Conservation (phyloP, 2,113 vertebrate genomes). For the Zosterops pallidus region DNA sequence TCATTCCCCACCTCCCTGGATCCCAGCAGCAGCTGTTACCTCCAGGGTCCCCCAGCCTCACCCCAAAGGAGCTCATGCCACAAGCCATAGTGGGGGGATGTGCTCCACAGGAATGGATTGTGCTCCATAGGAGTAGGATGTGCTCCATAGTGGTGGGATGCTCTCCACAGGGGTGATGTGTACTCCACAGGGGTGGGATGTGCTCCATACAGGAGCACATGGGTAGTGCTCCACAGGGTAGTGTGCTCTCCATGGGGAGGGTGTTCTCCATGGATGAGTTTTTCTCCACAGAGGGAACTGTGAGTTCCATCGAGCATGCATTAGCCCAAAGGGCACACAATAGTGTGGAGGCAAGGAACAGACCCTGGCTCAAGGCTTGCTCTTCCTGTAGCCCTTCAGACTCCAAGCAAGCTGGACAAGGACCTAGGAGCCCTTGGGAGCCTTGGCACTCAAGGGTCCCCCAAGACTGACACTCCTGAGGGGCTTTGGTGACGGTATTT, state of each 20-base stretch:
- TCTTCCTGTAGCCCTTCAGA: not conserved
- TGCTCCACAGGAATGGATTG: not conserved
- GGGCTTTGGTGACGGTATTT: not conserved
- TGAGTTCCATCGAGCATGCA: not conserved
- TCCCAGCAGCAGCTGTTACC: not conserved
- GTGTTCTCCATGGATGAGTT: not conserved
- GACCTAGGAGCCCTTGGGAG: not conserved
- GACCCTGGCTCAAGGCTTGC: not conserved
- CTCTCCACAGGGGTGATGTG: not conserved
- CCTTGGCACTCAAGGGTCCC: not conserved
- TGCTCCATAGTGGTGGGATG: not conserved
- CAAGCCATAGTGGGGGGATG: fast-evolving
- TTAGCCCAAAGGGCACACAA: not conserved
- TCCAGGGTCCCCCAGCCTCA: not conserved
- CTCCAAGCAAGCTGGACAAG: not conserved
- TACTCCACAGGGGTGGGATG: not conserved
- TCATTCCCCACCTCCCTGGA: not conserved
- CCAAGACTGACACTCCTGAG: not conserved
- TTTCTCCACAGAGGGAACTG: not conserved
- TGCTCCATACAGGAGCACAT: not conserved
- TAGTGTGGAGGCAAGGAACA: not conserved
- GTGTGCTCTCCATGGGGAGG: not conserved
- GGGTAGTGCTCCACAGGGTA: not conserved
- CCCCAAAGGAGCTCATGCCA: no score
- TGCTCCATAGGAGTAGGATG: not conserved